A percentile compares a stretch with the other conserved stretches of the same genome.
Conservation (phyloP, 1,140 invertebrate species). For the Stegodyphus dumicola region DNA sequence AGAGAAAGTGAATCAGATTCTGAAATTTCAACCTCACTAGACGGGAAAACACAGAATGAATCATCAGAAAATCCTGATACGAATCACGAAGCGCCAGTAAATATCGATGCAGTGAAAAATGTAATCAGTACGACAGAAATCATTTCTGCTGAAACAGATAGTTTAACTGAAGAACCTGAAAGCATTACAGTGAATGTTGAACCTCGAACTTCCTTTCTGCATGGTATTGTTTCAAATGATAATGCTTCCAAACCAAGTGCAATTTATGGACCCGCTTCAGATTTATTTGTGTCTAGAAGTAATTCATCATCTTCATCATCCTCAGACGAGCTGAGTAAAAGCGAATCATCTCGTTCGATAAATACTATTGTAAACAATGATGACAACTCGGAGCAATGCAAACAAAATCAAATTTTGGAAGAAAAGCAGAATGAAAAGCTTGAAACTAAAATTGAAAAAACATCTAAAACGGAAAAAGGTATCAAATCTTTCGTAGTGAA, state of each 20-base stretch:
- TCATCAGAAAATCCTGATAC: background rate
- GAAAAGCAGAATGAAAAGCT: background rate
- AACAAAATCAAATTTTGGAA: background rate
- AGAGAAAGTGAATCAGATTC: background rate
- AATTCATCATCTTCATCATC: slow-evolving; percentile 54
- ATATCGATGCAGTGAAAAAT: background rate
- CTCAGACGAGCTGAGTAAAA: slow-evolving; percentile 26
- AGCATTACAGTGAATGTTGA: slow-evolving; percentile 10
- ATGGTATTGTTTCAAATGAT: slow-evolving; percentile 21
- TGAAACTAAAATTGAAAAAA: background rate
- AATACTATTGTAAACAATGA: slow-evolving; percentile 23
- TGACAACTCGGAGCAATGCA: background rate
- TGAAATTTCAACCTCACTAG: background rate
- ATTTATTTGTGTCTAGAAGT: slow-evolving; percentile 49
- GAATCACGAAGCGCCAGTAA: background rate
- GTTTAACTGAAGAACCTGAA: background rate
- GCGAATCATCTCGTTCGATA: slow-evolving; percentile 23
- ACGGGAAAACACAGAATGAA: background rate
- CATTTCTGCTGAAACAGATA: background rate
- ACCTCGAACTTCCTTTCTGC: slow-evolving; percentile 47
- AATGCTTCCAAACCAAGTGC: slow-evolving; percentile 25
- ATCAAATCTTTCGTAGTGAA: background rate
- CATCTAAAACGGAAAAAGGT: slow-evolving; percentile 6
- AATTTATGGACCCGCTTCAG: slow-evolving; percentile 42
- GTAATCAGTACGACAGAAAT: background rate